These are phyloP conservation scores for Progne subis DNA, from an alignment of 2,113 vertebrate genomes.

Conservation along the genomic window DNA sequence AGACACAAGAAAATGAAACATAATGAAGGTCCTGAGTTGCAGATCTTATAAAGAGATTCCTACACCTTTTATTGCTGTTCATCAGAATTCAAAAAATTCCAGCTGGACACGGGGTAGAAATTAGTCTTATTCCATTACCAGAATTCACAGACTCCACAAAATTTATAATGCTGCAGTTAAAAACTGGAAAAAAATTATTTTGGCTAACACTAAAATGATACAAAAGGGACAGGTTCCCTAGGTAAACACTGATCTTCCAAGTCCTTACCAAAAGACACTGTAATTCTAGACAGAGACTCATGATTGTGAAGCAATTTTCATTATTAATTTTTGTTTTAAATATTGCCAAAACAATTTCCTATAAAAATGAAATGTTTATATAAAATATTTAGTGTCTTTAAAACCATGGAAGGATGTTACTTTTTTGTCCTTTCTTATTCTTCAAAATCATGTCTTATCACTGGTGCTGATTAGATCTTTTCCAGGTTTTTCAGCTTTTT, in stretches of 20 bases:
- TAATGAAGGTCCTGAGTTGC: neutral
- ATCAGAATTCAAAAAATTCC: neutral
- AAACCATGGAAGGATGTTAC: neutral
- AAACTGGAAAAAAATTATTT: neutral
- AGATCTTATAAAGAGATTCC: neutral
- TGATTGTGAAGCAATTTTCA: neutral
- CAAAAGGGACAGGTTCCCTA: neutral
- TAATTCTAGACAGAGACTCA: neutral
- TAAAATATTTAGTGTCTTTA: neutral
- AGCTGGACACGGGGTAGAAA: rapidly evolving
- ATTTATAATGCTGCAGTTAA: neutral
- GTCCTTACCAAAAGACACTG: neutral
- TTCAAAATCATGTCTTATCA: neutral
- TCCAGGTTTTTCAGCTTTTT: neutral
- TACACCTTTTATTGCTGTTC: neutral
- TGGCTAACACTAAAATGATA: neutral
- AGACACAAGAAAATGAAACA: neutral
- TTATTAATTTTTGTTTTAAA: neutral
- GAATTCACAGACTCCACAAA: neutral
- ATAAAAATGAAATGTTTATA: neutral
- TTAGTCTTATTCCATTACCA: neutral
- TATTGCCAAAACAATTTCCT: neutral
- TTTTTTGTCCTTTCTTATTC: neutral
- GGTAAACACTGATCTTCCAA: neutral
- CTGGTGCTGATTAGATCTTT: neutral